Evolutionary conservation across 2,888 invertebrate genomes (phyloP).

Genomic region (Perithous albicinctus): DNA sequence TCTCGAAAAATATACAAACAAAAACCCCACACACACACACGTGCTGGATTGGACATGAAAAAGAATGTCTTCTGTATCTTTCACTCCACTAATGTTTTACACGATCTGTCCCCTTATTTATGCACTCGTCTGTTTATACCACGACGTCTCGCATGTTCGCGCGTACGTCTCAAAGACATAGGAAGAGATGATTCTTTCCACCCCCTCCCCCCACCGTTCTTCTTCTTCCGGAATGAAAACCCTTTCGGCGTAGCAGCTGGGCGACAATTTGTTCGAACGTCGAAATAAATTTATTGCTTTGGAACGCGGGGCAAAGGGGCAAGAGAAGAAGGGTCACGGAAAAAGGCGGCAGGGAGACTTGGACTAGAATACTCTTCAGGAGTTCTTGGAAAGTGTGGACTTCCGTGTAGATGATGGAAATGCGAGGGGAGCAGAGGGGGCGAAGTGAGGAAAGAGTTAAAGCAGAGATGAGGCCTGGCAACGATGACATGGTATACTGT

Average conservation of each 20-base stretch:
- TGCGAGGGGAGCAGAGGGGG: slow-evolving; percentile 30
- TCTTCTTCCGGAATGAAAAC: slow-evolving; percentile 19
- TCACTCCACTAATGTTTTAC: slow-evolving; percentile 28
- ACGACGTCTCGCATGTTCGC: slow-evolving; percentile 18
- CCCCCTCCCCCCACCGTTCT: too few relatives aligned
- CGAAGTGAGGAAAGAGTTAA: slow-evolving; percentile 41
- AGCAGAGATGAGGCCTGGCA: slow-evolving; percentile 25
- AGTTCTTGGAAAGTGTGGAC: slow-evolving; percentile 52
- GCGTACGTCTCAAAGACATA: slow-evolving; percentile 3
- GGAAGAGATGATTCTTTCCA: neutral
- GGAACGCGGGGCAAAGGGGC: too few relatives aligned
- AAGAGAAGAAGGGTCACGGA: too few relatives aligned
- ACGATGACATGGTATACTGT: slow-evolving; percentile 65
- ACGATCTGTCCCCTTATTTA: slow-evolving; percentile 39
- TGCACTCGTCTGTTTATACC: slow-evolving; percentile 26
- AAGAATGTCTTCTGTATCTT: neutral
- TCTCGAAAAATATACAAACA: slow-evolving; percentile 4
- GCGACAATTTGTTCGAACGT: slow-evolving; percentile 59
- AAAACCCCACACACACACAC: neutral
- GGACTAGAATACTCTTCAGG: slow-evolving; percentile 52
- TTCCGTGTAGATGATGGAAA: slow-evolving; percentile 31
- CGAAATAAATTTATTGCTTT: slow-evolving; percentile 63
- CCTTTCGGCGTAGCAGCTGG: slow-evolving; percentile 35
- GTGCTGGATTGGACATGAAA: neutral
- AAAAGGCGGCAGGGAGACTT: too few relatives aligned